Evolutionary conservation across 2,113 vertebrate genomes (phyloP).

Genomic region (Channa maculata): DNA sequence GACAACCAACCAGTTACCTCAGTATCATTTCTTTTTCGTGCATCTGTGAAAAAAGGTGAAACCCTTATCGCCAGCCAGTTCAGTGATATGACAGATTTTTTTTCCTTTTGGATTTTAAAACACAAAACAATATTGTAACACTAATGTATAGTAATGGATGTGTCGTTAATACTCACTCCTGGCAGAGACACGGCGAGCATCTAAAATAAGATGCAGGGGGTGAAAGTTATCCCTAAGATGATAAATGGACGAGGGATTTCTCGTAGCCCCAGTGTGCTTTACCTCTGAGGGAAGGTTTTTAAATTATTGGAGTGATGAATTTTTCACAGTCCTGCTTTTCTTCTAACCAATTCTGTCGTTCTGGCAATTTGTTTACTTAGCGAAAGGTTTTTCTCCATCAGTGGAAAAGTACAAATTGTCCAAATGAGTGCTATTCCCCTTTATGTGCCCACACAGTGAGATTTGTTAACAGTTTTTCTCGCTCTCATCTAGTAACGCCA

Average conservation of each 20-base stretch:
- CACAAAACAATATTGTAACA: no score
- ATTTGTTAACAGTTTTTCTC: not conserved
- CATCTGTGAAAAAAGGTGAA: no score
- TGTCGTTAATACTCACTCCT: constrained; percentile 20
- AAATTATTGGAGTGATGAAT: constrained; percentile 5
- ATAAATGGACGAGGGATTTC: constrained; percentile 32
- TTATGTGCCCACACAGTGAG: constrained; percentile 27
- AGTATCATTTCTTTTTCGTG: no score
- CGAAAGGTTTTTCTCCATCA: not conserved
- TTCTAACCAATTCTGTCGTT: not conserved
- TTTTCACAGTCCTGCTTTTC: not conserved
- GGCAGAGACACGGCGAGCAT: constrained; percentile 3
- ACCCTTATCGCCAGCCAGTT: no score
- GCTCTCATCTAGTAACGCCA: constrained; percentile 16
- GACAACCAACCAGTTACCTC: no score
- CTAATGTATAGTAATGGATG: not conserved
- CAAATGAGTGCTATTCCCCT: not conserved
- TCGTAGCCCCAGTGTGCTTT: not conserved
- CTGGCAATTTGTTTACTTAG: not conserved
- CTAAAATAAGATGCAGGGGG: constrained; percentile 27
- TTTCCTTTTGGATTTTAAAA: no score
- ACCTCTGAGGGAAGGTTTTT: constrained; percentile 22
- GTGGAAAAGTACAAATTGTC: not conserved
- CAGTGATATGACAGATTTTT: no score
- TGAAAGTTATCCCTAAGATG: constrained; percentile 24